phyloP scores from a whole-genome alignment of 2,113 vertebrate genomes.

The Sisor rabdophorus region DNA sequence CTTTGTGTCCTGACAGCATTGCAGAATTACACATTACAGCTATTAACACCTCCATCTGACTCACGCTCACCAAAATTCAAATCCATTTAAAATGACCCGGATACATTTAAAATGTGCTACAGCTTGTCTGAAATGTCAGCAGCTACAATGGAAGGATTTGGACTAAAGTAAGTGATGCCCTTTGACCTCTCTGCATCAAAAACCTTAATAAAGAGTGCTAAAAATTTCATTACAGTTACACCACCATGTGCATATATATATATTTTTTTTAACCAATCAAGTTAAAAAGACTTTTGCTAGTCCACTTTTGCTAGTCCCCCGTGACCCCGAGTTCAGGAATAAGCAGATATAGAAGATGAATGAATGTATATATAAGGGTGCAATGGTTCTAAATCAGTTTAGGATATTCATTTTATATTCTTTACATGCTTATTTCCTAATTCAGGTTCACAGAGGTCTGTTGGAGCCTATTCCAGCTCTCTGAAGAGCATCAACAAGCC shows the following conservation, averaged over 20 bases:
- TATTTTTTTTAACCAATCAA: too few species aligned
- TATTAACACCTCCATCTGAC: slow-evolving; percentile 34
- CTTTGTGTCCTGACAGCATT: slow-evolving; percentile 9
- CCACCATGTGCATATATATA: not conserved
- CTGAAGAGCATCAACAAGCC: too few species aligned
- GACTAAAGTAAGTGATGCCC: slow-evolving; percentile 19
- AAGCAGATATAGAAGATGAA: too few species aligned
- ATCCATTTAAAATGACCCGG: not conserved
- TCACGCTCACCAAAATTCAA: slow-evolving; percentile 33
- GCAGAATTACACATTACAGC: slow-evolving; percentile 30
- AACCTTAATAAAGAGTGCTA: not conserved
- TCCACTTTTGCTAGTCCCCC: too few species aligned
- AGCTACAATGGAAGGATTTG: slow-evolving; percentile 4
- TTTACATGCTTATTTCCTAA: too few species aligned
- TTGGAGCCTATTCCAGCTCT: too few species aligned
- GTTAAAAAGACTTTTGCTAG: too few species aligned
- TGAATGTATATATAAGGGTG: too few species aligned
- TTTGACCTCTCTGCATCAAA: slow-evolving; percentile 22
- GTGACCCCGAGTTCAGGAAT: too few species aligned
- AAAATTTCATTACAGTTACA: slow-evolving; percentile 23
- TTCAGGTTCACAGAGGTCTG: too few species aligned
- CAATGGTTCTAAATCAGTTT: too few species aligned
- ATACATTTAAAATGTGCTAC: not conserved
- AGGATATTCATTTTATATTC: too few species aligned
- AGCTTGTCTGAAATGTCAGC: slow-evolving; percentile 38